A percentile compares a stretch with the other conserved stretches of the same genome.
Conservation (phyloP, 2,113 vertebrate species). For the Struthidea cinerea region DNA sequence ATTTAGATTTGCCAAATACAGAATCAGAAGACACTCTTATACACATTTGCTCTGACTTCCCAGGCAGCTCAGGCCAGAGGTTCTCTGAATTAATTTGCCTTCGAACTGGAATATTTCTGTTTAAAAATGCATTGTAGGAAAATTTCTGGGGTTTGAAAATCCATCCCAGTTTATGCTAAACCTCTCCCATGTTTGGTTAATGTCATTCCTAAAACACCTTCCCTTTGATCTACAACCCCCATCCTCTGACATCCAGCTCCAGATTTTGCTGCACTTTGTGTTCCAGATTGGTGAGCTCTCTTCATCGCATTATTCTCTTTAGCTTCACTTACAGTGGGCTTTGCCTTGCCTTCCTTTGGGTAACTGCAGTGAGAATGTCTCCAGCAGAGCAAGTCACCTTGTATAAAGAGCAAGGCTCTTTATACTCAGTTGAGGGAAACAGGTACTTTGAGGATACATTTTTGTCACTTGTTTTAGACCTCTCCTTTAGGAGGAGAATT, state of each 20-base stretch:
- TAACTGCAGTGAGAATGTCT: neutral
- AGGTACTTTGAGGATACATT: neutral
- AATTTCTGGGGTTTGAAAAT: slow-evolving; percentile 25
- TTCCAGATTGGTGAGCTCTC: neutral
- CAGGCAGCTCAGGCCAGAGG: neutral
- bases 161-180: neutral
- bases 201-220: neutral
- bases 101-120: slow-evolving; percentile 5
- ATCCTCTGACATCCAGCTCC: neutral
- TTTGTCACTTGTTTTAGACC: neutral
- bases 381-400: neutral
- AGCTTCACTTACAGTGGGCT: neutral
- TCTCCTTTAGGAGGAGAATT: neutral
- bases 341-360: neutral
- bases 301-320: neutral
- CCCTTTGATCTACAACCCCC: neutral
- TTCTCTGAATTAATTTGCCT: neutral
- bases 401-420: neutral
- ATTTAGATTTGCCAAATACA: neutral
- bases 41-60: neutral
- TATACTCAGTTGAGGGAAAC: neutral
- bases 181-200: neutral
- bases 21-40: neutral
- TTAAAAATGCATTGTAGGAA: slow-evolving; percentile 18
- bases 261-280: neutral